These are phyloP conservation scores for Tarsius wallacei DNA, from an alignment of 2,797 vertebrate genomes.

Conservation along the genomic window DNA sequence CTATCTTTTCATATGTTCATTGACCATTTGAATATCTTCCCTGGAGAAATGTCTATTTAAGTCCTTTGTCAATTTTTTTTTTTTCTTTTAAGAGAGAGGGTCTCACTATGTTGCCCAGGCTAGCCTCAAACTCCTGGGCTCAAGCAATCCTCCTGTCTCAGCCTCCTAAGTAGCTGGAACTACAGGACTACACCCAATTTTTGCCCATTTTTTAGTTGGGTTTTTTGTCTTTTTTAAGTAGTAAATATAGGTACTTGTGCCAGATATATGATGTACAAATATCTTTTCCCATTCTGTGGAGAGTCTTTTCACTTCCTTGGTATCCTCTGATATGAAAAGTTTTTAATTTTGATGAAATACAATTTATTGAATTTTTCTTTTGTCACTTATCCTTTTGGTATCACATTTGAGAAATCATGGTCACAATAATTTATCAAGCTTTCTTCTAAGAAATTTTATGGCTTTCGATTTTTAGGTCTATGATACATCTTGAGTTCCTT, in stretches of 20 bases:
- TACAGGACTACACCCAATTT: neutral
- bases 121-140: neutral
- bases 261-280: neutral
- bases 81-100: neutral
- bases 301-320: neutral
- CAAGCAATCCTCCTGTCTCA: neutral
- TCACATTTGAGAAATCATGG: constrained; percentile 2
- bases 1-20: neutral
- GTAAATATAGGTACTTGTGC: neutral
- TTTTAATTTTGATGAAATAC: constrained; percentile 50
- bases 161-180: neutral
- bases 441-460: constrained; percentile 10
- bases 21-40: neutral
- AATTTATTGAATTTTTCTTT: constrained; percentile 55
- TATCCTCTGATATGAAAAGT: neutral
- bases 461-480: constrained; percentile 23
- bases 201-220: neutral
- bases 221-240: constrained; percentile 34
- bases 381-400: neutral
- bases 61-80: neutral
- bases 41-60: neutral
- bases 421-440: neutral
- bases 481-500: neutral
- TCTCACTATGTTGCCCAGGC: neutral
- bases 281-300: neutral